Conservation (phyloP, 2,113 vertebrate genomes). For the Stegastes partitus region DNA sequence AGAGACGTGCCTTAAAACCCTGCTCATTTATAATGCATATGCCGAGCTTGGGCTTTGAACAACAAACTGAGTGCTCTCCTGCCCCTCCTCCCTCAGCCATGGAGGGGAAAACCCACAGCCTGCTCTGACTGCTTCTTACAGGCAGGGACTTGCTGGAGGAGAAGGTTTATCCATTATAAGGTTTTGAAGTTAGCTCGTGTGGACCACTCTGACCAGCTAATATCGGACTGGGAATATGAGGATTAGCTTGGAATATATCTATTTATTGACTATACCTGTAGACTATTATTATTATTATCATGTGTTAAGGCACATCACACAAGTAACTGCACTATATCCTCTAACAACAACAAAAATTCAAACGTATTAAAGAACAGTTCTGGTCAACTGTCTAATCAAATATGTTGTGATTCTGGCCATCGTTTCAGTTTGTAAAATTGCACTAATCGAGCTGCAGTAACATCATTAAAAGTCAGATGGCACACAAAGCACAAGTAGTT, state of each 20-base stretch:
- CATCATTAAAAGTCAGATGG: too few relatives aligned
- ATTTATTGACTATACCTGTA: too few relatives aligned
- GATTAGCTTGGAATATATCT: not conserved
- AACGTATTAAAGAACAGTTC: not conserved
- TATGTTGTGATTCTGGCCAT: too few relatives aligned
- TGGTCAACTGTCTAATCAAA: too few relatives aligned
- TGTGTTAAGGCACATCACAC: not conserved
- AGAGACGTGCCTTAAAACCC: constrained; percentile 60
- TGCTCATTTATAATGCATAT: constrained; percentile 72
- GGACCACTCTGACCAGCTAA: not conserved
- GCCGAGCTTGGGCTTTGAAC: constrained; percentile 58
- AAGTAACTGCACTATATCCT: not conserved
- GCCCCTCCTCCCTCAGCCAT: constrained; percentile 11
- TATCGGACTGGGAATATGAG: not conserved
- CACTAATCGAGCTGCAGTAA: not conserved
- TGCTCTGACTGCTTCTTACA: constrained; percentile 39
- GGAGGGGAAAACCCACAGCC: constrained; percentile 64
- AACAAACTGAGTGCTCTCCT: constrained; percentile 58
- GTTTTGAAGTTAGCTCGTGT: constrained; percentile 18
- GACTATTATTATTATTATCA: not conserved
- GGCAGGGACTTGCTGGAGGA: constrained; percentile 42
- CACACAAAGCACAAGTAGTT: too few relatives aligned
- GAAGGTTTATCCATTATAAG: constrained; percentile 24
- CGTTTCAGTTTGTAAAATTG: not conserved
- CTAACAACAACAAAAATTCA: not conserved